Percentiles rank a stretch among this genome's conserved stretches.
These are phyloP conservation scores for Pelodytes ibericus DNA, from an alignment of 2,797 vertebrate genomes.

Conservation along the genomic window DNA sequence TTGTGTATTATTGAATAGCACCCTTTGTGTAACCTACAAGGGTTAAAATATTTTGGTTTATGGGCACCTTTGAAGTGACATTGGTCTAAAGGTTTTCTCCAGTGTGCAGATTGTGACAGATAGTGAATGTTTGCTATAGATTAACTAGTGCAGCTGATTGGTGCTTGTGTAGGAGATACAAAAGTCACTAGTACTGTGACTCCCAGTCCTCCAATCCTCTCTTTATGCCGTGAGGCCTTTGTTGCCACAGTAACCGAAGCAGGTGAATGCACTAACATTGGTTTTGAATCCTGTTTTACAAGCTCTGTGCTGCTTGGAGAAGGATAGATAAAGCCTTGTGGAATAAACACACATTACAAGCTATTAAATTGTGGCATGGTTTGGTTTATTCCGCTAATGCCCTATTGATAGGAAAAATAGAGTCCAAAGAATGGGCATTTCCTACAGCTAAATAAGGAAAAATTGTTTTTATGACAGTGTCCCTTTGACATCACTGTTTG, in stretches of 20 bases:
- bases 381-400: no score
- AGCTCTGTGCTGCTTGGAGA: background rate
- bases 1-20: no score
- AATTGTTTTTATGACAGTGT: no score
- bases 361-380: no score
- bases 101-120: background rate
- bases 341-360: no score
- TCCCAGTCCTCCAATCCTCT: background rate
- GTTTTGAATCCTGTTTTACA: background rate
- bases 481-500: no score
- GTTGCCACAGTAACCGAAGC: background rate
- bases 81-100: constrained; percentile 2
- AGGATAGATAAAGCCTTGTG: no score
- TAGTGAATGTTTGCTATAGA: constrained; percentile 6
- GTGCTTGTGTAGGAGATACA: background rate
- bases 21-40: no score
- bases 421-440: no score
- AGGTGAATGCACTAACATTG: background rate
- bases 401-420: no score
- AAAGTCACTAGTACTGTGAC: background rate
- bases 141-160: constrained; percentile 1
- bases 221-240: background rate
- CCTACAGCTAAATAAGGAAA: no score
- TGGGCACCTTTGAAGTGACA: background rate
- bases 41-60: background rate